These are phyloP conservation scores for Pristionchus mayeri DNA, from an alignment of 2,888 invertebrate species.

Conservation along the genomic window DNA sequence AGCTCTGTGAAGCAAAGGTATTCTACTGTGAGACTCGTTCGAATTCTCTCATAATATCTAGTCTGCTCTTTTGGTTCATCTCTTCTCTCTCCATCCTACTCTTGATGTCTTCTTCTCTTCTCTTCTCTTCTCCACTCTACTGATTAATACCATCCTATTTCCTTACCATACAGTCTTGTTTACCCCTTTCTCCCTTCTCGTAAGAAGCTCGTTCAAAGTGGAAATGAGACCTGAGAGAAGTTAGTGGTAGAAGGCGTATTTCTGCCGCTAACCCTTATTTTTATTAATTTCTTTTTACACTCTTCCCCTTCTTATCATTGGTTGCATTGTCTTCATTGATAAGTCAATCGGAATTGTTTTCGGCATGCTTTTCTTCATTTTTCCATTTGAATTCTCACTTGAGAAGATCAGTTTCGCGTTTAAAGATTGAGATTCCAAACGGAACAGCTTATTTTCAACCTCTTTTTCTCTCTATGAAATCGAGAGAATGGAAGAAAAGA, in stretches of 20 bases:
- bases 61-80: not conserved
- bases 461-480: not conserved
- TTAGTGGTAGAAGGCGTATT: not conserved
- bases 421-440: not conserved
- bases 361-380: not conserved
- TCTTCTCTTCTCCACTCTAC: not conserved
- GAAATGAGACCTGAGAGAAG: conserved; percentile 27
- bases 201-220: conserved; percentile 30
- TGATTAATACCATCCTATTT: conserved; percentile 11
- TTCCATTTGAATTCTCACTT: not conserved
- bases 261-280: not conserved
- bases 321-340: not conserved
- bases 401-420: not conserved
- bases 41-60: not conserved
- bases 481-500: not conserved
- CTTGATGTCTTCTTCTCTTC: not conserved
- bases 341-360: not conserved
- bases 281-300: not conserved
- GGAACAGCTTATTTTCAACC: conserved; percentile 9
- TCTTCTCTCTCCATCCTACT: not conserved
- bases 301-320: not conserved
- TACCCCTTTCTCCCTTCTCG: not conserved
- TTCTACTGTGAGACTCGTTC: not conserved
- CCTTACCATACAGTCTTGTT: not conserved
- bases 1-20: not conserved